Conservation (phyloP, 2,888 invertebrate genomes). For the Entomobrya multifasciata region DNA sequence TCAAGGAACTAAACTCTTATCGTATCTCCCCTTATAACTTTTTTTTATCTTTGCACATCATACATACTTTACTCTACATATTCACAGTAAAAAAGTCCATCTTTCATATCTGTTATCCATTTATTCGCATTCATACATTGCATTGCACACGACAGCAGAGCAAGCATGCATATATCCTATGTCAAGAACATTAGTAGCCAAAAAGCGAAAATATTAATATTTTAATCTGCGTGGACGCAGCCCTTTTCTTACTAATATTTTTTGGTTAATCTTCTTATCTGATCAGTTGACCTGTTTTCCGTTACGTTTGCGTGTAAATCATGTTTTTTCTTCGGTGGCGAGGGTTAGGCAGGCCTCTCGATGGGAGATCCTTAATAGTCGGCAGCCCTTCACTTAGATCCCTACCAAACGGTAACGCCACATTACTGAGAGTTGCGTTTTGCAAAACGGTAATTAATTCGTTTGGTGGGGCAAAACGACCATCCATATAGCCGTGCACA, state of each 20-base stretch:
- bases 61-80: conserved; percentile 3
- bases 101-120: conserved; percentile 22
- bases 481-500: no score
- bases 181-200: background rate
- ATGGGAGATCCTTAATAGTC: conserved; percentile 44
- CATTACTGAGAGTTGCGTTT: background rate
- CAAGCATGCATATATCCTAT: conserved; percentile 29
- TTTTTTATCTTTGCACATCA: background rate
- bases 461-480: conserved; percentile 47
- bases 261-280: conserved; percentile 46
- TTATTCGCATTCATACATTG: no score
- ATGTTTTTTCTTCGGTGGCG: background rate
- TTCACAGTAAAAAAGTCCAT: conserved; percentile 40
- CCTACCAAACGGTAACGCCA: background rate
- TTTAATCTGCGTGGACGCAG: no score
- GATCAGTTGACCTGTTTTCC: conserved; percentile 62
- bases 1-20: conserved; percentile 46
- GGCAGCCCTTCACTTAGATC: conserved; percentile 15
- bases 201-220: conserved; percentile 28
- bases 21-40: background rate
- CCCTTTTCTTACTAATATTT: no score
- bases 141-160: no score
- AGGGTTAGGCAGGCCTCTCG: conserved; percentile 16
- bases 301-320: conserved; percentile 50
- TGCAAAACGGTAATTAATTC: conserved; percentile 45